Evolutionary conservation across 2,888 invertebrate species (phyloP).

Genomic region (Drosophila percnosoma): DNA sequence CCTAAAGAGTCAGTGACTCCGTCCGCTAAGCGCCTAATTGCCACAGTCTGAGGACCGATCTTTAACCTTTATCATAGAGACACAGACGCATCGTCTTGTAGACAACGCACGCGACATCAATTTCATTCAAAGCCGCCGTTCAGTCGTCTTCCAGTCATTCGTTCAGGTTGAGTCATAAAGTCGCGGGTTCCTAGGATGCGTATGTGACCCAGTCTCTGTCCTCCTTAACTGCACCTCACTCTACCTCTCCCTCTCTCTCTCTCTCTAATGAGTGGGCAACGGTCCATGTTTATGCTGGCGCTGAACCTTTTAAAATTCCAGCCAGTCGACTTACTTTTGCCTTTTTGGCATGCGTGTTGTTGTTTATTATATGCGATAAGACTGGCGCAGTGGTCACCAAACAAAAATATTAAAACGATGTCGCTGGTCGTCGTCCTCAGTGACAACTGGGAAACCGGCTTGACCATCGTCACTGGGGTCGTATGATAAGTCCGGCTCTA

Average conservation of each 20-base stretch:
- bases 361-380: constrained; percentile 78
- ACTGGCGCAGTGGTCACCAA: constrained; percentile 54
- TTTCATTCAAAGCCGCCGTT: constrained; percentile 60
- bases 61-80: constrained; percentile 70
- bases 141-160: not conserved
- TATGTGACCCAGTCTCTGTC: constrained; percentile 72
- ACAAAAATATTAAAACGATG: constrained; percentile 66
- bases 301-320: constrained; percentile 84
- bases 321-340: constrained; percentile 64
- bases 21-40: constrained; percentile 69
- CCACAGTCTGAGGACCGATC: constrained; percentile 46
- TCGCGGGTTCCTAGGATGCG: constrained; percentile 66
- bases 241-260: constrained; percentile 18
- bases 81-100: constrained; percentile 49
- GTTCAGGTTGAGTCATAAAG: constrained; percentile 74
- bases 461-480: constrained; percentile 57
- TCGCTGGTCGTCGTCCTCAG: constrained; percentile 32
- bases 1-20: constrained; percentile 69
- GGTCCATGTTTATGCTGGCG: constrained; percentile 56
- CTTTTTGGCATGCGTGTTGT: constrained; percentile 67
- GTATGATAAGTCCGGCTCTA: constrained; percentile 29
- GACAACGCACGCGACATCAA: constrained; percentile 78
- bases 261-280: constrained; percentile 37
- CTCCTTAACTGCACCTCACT: constrained; percentile 12
- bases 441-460: constrained; percentile 68